Base-by-base conservation (phyloP, 1,140 invertebrate species). In the Bicyclus anynana region DNA sequence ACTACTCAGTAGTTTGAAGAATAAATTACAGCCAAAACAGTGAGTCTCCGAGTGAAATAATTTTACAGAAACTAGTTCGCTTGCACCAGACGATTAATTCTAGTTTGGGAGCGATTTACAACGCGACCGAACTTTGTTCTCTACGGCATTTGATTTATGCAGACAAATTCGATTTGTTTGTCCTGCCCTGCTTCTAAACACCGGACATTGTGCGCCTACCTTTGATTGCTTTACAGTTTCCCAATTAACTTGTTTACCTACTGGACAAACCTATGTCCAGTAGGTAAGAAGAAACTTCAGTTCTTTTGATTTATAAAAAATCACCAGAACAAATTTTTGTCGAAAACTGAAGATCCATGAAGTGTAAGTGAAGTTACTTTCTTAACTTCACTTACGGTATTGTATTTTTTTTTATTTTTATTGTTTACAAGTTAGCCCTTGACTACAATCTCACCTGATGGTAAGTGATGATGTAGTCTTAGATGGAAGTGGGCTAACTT, bases 1-100 rank as follows among this genome's bases (percentile, higher is more conserved):
- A n/a, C n/a, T n/a, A n/a, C n/a, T n/a, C n/a, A 29, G 14, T 7
- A 17, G 13, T 40, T 40, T 16, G 17, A 40, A 12, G 16, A 40
- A 17, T 40, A 40, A 40, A 2, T 44, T 44, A 21, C 12, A 21
- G 14, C 12, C 12, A 44, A 44, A 44, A 21, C 18, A n/a, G 18
- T 5, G 38, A 23, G 17, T 44, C 20, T 20, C 42, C 12, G 42
- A 44, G 42, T n/a, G 42, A 44, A 38, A 57, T 40, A 38, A 51
- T 50, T 50, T 54, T 54, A 54, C 52, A 60, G 77, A 72, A 80
- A 83, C 72, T 80, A 83, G 74, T 76, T 73, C 63, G 69, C 70
- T 77, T 70, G 68, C 61, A 53, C 47, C 60, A 69, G 67, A 71
- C 74, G 77, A 79, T 83, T 83, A 79, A 79, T 80, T 72, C 76